phyloP scores from a whole-genome alignment of 2,888 invertebrate genomes.

The Cataglyphis livida region DNA sequence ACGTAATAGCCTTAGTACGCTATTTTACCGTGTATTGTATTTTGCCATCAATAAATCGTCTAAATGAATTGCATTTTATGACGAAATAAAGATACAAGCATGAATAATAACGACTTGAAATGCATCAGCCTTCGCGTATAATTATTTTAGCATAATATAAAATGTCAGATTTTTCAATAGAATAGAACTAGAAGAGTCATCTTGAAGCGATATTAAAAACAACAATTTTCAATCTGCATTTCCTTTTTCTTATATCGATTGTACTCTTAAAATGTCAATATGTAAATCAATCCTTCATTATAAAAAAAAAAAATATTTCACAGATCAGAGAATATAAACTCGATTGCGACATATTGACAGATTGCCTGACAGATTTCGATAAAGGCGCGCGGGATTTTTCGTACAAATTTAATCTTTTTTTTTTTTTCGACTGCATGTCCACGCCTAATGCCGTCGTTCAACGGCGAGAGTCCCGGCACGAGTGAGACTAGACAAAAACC shows the following conservation, averaged over 20 bases:
- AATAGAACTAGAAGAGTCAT: not conserved
- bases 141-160: not conserved
- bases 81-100: not conserved
- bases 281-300: conserved; percentile 1
- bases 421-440: conserved; percentile 38
- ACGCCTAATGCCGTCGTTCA: conserved; percentile 23
- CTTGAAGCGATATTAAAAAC: not conserved
- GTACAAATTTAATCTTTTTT: conserved; percentile 45
- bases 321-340: not conserved
- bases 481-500: conserved; percentile 36
- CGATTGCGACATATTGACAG: conserved; percentile 42
- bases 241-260: not conserved
- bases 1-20: conserved; percentile 52
- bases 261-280: not conserved
- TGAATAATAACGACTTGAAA: not conserved
- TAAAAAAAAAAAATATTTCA: not conserved
- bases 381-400: conserved; percentile 24
- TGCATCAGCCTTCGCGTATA: not conserved
- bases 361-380: conserved; percentile 46
- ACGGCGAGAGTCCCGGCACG: not conserved
- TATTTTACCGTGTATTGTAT: not conserved
- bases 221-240: not conserved
- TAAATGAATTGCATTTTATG: conserved; percentile 11
- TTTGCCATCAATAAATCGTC: conserved; percentile 8
- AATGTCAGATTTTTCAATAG: not conserved